Evolutionary conservation across 2,113 vertebrate genomes (phyloP).

Genomic region (Onychorhynchus coronatus): DNA sequence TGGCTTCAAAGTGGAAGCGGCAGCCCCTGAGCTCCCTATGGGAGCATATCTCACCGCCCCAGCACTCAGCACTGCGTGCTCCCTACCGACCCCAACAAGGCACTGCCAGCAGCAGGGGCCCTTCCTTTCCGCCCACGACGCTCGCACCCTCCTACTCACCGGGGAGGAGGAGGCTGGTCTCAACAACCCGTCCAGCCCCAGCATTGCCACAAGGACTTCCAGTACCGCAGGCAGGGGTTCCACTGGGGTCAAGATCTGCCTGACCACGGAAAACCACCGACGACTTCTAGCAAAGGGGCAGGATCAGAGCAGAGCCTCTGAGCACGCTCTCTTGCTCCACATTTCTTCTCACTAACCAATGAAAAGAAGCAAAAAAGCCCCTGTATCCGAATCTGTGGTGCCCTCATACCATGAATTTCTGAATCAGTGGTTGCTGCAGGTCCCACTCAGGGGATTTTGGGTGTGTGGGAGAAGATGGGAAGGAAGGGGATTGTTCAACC

Average conservation of each 20-base stretch:
- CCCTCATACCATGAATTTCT: constrained; percentile 58
- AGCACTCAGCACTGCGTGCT: background rate
- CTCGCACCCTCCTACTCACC: background rate
- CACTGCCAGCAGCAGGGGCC: background rate
- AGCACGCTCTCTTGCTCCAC: background rate
- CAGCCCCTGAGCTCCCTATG: background rate
- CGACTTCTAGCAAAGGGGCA: background rate
- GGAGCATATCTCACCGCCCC: fast-evolving
- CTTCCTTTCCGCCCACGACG: background rate
- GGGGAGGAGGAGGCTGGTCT: constrained; percentile 26
- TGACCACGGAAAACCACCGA: background rate
- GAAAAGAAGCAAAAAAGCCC: background rate
- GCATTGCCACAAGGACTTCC: background rate
- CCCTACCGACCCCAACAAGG: background rate
- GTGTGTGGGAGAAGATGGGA: constrained; percentile 61
- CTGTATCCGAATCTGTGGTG: background rate
- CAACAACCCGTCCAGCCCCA: constrained; percentile 28
- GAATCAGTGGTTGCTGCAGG: constrained; percentile 49
- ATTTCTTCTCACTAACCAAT: background rate
- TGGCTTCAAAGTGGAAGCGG: background rate
- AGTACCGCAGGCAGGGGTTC: background rate
- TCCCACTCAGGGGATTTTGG: constrained; percentile 59
- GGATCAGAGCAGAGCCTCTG: background rate
- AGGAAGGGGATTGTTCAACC: constrained; percentile 62
- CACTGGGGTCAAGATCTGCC: background rate